phyloP scores from a whole-genome alignment of 2,888 invertebrate species.

The Thymelicus sylvestris region DNA sequence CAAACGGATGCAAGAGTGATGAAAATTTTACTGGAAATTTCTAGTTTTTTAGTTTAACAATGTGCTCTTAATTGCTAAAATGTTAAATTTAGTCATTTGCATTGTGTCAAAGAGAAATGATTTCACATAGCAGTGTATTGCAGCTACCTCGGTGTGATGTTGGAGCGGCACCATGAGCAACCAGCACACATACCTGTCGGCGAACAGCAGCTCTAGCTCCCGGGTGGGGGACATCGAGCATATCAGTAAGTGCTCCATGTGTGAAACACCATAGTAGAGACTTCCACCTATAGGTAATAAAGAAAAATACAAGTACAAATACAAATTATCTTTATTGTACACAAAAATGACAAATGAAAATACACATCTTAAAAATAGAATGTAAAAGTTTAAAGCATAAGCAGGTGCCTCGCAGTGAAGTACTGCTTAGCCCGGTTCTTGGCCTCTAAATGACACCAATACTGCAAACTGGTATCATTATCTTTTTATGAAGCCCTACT shows the following conservation, averaged over 20 bases:
- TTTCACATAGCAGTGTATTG: not conserved
- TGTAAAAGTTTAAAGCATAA: no score
- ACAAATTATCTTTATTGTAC: no score
- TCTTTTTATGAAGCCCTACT: no score
- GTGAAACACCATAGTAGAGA: not conserved
- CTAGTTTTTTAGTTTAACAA: not conserved
- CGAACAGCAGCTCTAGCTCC: slow-evolving; percentile 72
- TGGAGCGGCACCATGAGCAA: slow-evolving; percentile 68
- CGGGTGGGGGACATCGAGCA: slow-evolving; percentile 86
- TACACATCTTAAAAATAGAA: no score
- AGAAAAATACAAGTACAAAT: no score
- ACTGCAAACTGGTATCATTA: no score
- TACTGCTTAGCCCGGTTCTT: no score
- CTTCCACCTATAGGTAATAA: not conserved
- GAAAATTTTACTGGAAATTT: not conserved
- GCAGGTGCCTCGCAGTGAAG: no score
- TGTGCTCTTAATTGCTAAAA: not conserved
- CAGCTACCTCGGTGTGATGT: slow-evolving; percentile 22
- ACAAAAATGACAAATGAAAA: no score
- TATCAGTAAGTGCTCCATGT: slow-evolving; percentile 72
- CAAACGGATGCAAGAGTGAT: slow-evolving; percentile 11
- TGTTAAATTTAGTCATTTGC: no score
- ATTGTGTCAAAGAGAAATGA: not conserved
- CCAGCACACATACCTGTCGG: slow-evolving; percentile 83
- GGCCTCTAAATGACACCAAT: no score